Percentiles rank a stretch among this genome's conserved stretches.
Evolutionary conservation across 2,113 vertebrate species (phyloP).

Genomic region (Pseudopodoces humilis): DNA sequence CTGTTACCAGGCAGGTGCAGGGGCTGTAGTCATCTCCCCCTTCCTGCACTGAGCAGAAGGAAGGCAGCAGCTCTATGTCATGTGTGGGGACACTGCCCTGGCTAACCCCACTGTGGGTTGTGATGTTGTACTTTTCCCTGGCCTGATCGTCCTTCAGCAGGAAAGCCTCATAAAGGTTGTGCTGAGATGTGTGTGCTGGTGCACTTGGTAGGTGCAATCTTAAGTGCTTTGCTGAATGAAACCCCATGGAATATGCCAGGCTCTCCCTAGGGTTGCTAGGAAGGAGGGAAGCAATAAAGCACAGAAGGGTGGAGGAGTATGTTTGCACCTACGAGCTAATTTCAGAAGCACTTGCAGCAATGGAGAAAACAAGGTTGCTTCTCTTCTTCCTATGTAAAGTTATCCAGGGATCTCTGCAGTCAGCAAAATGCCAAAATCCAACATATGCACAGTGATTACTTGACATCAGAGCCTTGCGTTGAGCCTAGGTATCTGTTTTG

Average conservation of each 20-base stretch:
- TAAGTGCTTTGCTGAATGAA: neutral
- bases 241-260: neutral
- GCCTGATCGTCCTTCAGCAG: neutral
- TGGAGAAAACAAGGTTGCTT: neutral
- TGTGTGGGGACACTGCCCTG: neutral
- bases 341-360: neutral
- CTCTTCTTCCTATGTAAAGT: neutral
- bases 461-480: neutral
- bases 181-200: neutral
- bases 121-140: neutral
- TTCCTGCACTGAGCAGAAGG: neutral
- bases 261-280: neutral
- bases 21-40: neutral
- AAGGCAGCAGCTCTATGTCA: neutral
- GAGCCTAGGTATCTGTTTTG: neutral
- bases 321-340: neutral
- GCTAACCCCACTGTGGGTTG: neutral
- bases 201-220: neutral
- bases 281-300: constrained; percentile 8
- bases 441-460: neutral
- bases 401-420: neutral
- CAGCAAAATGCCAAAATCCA: neutral
- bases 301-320: constrained; percentile 35
- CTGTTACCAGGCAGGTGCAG: neutral
- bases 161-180: neutral